These are phyloP conservation scores for Cricetomys ansorgei DNA, from an alignment of 2,113 vertebrate genomes.

Conservation along the genomic window DNA sequence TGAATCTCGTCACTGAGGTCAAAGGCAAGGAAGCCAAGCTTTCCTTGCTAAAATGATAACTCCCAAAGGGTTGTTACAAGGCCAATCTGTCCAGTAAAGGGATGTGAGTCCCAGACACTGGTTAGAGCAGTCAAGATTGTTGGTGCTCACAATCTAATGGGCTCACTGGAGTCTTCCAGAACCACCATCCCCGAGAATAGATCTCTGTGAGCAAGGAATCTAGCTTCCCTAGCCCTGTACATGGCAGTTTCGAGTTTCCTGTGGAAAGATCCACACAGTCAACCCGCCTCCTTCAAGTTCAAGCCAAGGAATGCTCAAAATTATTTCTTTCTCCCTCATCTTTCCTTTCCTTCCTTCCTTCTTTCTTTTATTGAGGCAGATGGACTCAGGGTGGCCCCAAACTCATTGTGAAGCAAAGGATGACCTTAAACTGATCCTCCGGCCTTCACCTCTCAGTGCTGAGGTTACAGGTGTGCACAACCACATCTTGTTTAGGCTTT, in stretches of 20 bases:
- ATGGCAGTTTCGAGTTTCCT: not conserved
- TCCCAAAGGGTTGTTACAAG: not conserved
- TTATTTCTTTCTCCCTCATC: not conserved
- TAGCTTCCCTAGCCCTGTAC: not conserved
- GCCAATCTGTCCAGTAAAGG: not conserved
- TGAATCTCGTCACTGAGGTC: not conserved
- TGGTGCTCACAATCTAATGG: not conserved
- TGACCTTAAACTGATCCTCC: not conserved
- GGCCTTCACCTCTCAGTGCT: not conserved
- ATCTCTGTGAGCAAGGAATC: not conserved
- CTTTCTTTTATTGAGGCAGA: not conserved
- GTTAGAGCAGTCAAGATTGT: not conserved
- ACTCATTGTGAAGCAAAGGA: not conserved
- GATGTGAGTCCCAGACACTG: not conserved
- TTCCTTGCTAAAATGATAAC: not conserved
- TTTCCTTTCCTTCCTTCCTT: not conserved
- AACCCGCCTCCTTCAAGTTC: not conserved
- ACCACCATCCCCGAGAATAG: not conserved
- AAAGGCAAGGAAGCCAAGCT: not conserved
- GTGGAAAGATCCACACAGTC: not conserved
- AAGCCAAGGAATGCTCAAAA: not conserved
- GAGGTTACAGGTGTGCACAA: not conserved
- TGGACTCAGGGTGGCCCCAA: not conserved
- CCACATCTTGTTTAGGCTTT: not conserved
- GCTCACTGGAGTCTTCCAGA: not conserved